Conservation (phyloP, 2,113 vertebrate genomes). For the Poicephalus meyeri region DNA sequence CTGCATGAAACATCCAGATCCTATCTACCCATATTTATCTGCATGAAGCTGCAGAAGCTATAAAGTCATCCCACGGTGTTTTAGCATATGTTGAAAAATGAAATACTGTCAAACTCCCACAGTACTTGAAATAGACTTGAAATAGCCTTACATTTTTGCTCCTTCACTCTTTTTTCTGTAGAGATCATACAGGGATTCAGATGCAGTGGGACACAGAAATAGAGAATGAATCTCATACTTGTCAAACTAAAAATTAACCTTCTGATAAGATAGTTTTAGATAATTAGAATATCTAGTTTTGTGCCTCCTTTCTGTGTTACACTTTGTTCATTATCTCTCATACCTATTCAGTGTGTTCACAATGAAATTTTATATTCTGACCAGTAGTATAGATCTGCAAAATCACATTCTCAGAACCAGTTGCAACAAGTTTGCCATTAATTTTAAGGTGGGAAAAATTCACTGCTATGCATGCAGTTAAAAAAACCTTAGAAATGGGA, state of each 20-base stretch:
- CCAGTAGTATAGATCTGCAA: background rate
- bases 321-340: background rate
- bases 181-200: constrained; percentile 48
- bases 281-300: background rate
- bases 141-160: constrained; percentile 41
- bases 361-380: background rate
- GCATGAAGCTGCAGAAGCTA: constrained; percentile 15
- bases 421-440: background rate
- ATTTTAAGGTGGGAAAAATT: background rate
- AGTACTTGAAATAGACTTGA: constrained; percentile 52
- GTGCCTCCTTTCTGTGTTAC: background rate
- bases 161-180: constrained; percentile 8
- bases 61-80: constrained; percentile 41
- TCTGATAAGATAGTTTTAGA: background rate
- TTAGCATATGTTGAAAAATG: constrained; percentile 57
- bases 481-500: background rate
- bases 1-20: constrained; percentile 34
- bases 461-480: background rate
- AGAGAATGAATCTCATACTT: constrained; percentile 26
- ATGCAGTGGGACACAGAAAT: constrained; percentile 24
- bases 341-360: background rate
- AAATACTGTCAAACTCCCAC: constrained; percentile 59
- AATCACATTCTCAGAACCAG: background rate
- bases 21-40: constrained; percentile 39
- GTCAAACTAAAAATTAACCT: constrained; percentile 26